Evolutionary conservation across 2,113 vertebrate species (phyloP).

Genomic region (Oreotrochilus melanogaster): DNA sequence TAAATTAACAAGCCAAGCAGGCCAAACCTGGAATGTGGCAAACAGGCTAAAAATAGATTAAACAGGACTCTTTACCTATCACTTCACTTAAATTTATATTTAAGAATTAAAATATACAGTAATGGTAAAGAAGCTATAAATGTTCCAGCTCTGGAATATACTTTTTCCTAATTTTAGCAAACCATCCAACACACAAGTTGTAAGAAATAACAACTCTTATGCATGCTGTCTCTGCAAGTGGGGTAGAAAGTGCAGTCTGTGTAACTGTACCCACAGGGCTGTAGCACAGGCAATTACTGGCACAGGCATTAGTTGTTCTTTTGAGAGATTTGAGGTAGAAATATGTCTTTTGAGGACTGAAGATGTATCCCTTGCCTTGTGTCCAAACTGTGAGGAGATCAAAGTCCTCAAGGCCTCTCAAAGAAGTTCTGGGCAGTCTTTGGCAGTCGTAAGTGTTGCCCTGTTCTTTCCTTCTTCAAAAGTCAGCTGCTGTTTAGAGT

Average conservation of each 20-base stretch:
- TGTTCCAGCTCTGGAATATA: conserved; percentile 48
- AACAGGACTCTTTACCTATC: conserved; percentile 57
- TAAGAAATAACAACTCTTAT: conserved; percentile 43
- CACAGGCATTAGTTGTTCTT: not conserved
- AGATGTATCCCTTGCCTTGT: not conserved
- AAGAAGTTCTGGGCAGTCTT: not conserved
- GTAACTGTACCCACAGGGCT: conserved; percentile 5
- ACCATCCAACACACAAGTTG: conserved; percentile 39
- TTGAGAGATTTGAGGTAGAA: not conserved
- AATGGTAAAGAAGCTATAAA: conserved; percentile 53
- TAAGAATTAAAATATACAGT: conserved; percentile 58
- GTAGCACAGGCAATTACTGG: not conserved
- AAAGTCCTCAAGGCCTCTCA: not conserved
- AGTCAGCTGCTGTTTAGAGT: not conserved
- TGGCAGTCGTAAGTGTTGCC: not conserved
- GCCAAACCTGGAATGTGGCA: conserved; percentile 48
- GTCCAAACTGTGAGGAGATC: not conserved
- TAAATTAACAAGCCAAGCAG: conserved; percentile 63
- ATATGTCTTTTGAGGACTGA: not conserved
- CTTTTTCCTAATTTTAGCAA: conserved; percentile 58
- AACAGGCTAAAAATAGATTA: conserved; percentile 57
- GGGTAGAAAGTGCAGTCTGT: conserved; percentile 47
- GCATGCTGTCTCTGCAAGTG: conserved; percentile 36
- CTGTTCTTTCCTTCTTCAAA: not conserved
- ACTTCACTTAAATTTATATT: conserved; percentile 70